Evolutionary conservation across 2,797 vertebrate species (phyloP).

Genomic region (Myotis pilosus): DNA sequence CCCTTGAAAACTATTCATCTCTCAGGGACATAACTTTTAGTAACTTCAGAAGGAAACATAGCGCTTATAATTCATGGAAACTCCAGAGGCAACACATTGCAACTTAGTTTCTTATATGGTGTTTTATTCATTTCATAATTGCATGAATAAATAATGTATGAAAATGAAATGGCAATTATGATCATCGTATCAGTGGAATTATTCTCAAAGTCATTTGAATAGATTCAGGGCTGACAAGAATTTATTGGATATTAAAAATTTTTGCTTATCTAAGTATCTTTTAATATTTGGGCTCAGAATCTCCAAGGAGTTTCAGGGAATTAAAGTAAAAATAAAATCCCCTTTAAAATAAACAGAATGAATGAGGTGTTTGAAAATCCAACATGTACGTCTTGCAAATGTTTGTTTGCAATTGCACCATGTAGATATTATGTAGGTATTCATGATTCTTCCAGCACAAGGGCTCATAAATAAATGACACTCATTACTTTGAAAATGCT

Average conservation of each 20-base stretch:
- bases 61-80: slow-evolving; percentile 53
- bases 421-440: background rate
- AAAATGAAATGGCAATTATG: slow-evolving; percentile 51
- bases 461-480: background rate
- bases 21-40: slow-evolving; percentile 27
- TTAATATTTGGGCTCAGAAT: slow-evolving; percentile 34
- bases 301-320: slow-evolving; percentile 21
- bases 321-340: background rate
- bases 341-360: background rate
- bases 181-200: slow-evolving; percentile 28
- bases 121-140: slow-evolving; percentile 58
- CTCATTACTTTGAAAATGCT: background rate
- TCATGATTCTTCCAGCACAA: background rate
- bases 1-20: slow-evolving; percentile 8
- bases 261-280: slow-evolving; percentile 7
- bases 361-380: background rate
- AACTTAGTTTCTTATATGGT: slow-evolving; percentile 55
- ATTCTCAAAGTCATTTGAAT: slow-evolving; percentile 51
- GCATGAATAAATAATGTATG: slow-evolving; percentile 59
- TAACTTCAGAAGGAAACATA: slow-evolving; percentile 40
- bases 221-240: slow-evolving; percentile 23
- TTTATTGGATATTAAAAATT: background rate
- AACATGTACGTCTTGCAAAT: background rate
- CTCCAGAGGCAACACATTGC: slow-evolving; percentile 20
- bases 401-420: background rate